Conservation (phyloP, 2,888 invertebrate species). For the Plemyria rubiginata region DNA sequence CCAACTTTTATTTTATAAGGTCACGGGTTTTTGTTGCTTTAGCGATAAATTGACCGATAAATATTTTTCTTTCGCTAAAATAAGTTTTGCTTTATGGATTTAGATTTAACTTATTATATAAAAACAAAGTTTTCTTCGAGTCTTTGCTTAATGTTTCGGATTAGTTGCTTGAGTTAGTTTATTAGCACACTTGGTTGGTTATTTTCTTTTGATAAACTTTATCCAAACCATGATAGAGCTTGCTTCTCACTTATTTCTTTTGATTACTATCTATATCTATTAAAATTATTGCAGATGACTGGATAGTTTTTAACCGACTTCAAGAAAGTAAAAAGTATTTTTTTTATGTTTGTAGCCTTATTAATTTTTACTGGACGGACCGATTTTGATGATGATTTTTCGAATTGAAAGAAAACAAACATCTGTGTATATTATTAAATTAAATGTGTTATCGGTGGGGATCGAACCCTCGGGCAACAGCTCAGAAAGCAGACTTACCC, state of each 20-base stretch:
- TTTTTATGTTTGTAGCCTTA: too few relatives aligned
- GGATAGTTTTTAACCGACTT: too few relatives aligned
- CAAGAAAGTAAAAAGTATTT: too few relatives aligned
- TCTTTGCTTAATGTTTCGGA: not conserved
- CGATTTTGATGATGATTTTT: too few relatives aligned
- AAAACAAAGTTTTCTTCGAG: not conserved
- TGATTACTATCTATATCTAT: too few relatives aligned
- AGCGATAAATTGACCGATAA: conserved; percentile 15
- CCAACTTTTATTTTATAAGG: not conserved
- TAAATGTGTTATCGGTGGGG: too few relatives aligned
- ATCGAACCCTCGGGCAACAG: too few relatives aligned
- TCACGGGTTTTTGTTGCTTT: conserved; percentile 10
- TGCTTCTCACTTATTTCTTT: not conserved
- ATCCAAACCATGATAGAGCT: not conserved
- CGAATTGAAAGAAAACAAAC: too few relatives aligned
- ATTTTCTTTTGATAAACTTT: not conserved
- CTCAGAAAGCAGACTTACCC: too few relatives aligned
- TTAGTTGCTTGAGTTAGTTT: not conserved
- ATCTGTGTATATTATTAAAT: too few relatives aligned
- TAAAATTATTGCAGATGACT: too few relatives aligned
- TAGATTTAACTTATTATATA: not conserved
- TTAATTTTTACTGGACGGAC: too few relatives aligned
- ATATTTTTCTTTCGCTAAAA: conserved; percentile 10
- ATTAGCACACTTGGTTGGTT: not conserved
- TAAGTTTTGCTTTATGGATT: not conserved